phyloP scores from a whole-genome alignment of 2,888 invertebrate genomes.

The Drosophila macrothrix region DNA sequence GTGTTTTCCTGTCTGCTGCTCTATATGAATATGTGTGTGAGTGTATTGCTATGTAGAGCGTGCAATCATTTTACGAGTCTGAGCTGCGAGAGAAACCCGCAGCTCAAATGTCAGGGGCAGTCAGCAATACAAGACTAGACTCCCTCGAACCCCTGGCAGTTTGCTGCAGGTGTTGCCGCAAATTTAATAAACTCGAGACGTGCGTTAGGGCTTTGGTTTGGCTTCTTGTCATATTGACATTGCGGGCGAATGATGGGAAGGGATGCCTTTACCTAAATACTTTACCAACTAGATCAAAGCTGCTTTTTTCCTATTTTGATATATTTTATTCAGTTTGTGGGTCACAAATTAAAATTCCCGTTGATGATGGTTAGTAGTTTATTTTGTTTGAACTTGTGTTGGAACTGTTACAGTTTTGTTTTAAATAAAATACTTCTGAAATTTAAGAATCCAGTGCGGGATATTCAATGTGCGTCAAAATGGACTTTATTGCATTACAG shows the following conservation, averaged over 20 bases:
- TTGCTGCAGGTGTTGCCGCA: slow-evolving; percentile 76
- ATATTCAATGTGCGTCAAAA: neutral
- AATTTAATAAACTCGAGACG: slow-evolving; percentile 79
- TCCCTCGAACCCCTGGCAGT: slow-evolving; percentile 10
- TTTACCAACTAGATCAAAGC: slow-evolving; percentile 77
- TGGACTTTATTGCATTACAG: neutral
- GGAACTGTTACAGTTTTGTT: neutral
- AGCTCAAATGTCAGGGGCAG: slow-evolving; percentile 76
- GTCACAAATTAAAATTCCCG: slow-evolving; percentile 41
- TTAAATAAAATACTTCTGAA: neutral
- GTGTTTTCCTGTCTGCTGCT: slow-evolving; percentile 65
- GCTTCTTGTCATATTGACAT: slow-evolving; percentile 30
- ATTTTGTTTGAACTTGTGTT: slow-evolving; percentile 11
- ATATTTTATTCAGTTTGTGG: slow-evolving; percentile 64
- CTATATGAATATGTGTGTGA: slow-evolving; percentile 22
- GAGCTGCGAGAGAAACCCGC: slow-evolving; percentile 33
- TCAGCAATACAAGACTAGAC: slow-evolving; percentile 48
- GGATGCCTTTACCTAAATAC: slow-evolving; percentile 55
- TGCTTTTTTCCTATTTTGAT: slow-evolving; percentile 45
- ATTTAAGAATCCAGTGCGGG: neutral
- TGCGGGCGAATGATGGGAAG: neutral
- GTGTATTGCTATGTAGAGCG: slow-evolving; percentile 68
- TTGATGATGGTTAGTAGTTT: slow-evolving; percentile 25
- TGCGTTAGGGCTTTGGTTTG: slow-evolving; percentile 77
- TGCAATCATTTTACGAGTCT: slow-evolving; percentile 79